Evolutionary conservation across 37 sponge, comb jelly and placozoan genomes (phyloP).

Genomic region (Dysidea cf. avara): DNA sequence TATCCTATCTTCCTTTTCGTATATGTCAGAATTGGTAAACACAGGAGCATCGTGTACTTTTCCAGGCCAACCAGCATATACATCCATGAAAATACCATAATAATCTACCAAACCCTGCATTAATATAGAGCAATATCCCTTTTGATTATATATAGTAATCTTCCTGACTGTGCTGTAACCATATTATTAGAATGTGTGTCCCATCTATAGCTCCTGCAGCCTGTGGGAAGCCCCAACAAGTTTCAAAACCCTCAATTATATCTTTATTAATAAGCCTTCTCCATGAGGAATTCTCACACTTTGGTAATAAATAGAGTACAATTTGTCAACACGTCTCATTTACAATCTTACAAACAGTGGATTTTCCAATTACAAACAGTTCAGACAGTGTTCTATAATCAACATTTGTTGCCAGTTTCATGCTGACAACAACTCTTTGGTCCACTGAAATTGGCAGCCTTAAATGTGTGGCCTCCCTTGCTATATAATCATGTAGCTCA

Average conservation of each 20-base stretch:
- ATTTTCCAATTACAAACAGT: slow-evolving; percentile 31
- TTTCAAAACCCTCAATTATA: slow-evolving; percentile 14
- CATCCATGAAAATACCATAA: too few species aligned
- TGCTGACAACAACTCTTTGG: slow-evolving; percentile 26
- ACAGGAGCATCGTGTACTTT: too few species aligned
- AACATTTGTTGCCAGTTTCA: slow-evolving; percentile 47
- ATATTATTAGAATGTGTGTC: slow-evolving; percentile 23
- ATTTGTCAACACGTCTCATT: slow-evolving; percentile 24
- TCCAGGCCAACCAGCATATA: too few species aligned
- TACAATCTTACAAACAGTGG: slow-evolving; percentile 39
- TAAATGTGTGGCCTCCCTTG: slow-evolving; percentile 1
- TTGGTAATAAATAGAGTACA: not conserved
- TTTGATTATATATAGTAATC: slow-evolving; percentile 51
- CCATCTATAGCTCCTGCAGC: slow-evolving; percentile 44
- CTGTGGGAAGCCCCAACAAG: slow-evolving; percentile 28
- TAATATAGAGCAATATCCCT: too few species aligned
- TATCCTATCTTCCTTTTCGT: too few species aligned
- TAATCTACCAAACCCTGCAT: too few species aligned
- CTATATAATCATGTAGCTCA: too few species aligned
- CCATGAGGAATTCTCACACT: too few species aligned
- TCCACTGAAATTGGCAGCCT: slow-evolving; percentile 25
- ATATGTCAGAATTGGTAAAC: too few species aligned
- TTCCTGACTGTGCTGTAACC: slow-evolving; percentile 15
- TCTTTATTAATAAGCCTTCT: too few species aligned
- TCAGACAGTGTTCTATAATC: slow-evolving; percentile 35